These are phyloP conservation scores for Syngnathus acus DNA, from an alignment of 2,797 vertebrate genomes.

Conservation along the genomic window DNA sequence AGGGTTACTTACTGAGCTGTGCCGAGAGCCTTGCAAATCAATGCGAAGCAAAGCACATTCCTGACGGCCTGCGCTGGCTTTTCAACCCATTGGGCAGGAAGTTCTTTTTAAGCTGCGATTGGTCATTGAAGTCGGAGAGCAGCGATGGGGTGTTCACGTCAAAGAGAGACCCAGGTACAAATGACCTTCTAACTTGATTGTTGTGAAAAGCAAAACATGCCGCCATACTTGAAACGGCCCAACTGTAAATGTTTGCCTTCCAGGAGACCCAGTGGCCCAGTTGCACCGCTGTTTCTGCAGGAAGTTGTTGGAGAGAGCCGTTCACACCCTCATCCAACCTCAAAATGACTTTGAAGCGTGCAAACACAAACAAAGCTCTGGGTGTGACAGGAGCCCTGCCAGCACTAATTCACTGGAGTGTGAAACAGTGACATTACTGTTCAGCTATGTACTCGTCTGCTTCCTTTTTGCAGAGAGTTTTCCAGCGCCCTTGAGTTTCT, in stretches of 20 bases:
- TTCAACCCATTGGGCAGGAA: conserved; percentile 89
- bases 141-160: conserved; percentile 83
- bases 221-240: background rate
- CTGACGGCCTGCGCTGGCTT: conserved; percentile 87
- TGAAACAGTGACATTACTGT: background rate
- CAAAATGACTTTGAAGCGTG: conserved; percentile 66
- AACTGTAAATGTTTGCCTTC: background rate
- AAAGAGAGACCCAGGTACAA: conserved; percentile 82
- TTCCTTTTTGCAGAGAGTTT: conserved; percentile 76
- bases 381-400: conserved; percentile 56
- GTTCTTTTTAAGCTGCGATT: conserved; percentile 93
- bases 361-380: conserved; percentile 62
- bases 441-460: background rate
- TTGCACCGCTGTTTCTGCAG: conserved; percentile 93
- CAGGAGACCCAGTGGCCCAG: conserved; percentile 90
- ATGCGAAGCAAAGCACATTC: conserved; percentile 75
- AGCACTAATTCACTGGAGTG: fast-evolving
- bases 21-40: conserved; percentile 75
- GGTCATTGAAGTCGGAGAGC: conserved; percentile 82
- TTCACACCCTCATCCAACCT: conserved; percentile 89
- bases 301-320: conserved; percentile 85
- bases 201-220: background rate
- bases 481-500: conserved; percentile 84
- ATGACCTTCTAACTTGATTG: background rate
- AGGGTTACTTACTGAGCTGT: conserved; percentile 88